Conservation (phyloP, 2,797 vertebrate species). For the Onychomys leucogaster region DNA sequence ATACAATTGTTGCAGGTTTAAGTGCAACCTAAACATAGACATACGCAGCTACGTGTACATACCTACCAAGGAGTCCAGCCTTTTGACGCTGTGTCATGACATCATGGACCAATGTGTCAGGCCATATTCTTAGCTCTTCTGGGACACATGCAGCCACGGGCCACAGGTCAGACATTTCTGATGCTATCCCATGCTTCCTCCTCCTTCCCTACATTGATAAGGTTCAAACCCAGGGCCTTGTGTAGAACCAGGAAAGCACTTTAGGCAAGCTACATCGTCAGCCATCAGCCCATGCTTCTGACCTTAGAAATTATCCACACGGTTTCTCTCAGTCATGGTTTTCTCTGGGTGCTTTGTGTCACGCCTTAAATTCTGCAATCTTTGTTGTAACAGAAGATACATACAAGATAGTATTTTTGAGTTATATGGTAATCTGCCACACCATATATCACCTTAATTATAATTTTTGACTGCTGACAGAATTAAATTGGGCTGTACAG, state of each 20-base stretch:
- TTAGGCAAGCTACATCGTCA: background rate
- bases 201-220: background rate
- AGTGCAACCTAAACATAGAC: conserved; percentile 9
- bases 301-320: background rate
- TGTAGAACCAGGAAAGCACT: no score
- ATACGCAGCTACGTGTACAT: background rate
- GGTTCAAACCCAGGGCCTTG: background rate
- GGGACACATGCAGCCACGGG: background rate
- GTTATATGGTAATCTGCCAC: background rate
- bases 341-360: conserved; percentile 2
- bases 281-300: background rate
- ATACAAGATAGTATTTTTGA: background rate
- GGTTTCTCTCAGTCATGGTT: conserved; percentile 6
- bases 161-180: background rate
- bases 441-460: background rate
- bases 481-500: background rate
- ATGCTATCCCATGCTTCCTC: background rate
- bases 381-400: conserved; percentile 26
- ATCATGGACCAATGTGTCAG: background rate
- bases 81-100: background rate
- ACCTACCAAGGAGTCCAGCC: background rate
- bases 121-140: background rate
- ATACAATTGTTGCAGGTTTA: background rate
- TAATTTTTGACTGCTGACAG: conserved; percentile 15
- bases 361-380: conserved; percentile 36